Conservation (phyloP, 2,888 invertebrate genomes). For the Lithosia quadra region DNA sequence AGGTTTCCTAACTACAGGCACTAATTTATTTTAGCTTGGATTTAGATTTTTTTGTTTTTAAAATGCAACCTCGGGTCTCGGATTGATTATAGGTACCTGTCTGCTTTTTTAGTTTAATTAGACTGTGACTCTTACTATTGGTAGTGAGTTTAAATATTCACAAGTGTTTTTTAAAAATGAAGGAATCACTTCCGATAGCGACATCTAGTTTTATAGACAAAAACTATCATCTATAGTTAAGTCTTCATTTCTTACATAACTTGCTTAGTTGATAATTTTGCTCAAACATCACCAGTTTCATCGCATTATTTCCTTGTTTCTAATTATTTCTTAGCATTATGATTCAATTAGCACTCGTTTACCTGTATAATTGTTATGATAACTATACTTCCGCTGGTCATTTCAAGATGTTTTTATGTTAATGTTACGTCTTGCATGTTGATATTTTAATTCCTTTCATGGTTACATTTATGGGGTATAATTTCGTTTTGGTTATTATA, state of each 20-base stretch:
- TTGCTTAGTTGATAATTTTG: background rate
- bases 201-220: background rate
- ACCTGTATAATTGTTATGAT: background rate
- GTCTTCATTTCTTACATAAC: background rate
- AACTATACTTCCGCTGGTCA: background rate
- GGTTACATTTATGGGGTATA: too few species aligned
- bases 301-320: background rate
- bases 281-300: background rate
- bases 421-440: background rate
- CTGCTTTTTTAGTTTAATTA: too few species aligned
- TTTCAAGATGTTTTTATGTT: background rate
- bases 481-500: too few species aligned
- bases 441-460: background rate
- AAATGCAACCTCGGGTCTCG: too few species aligned
- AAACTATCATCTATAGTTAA: background rate
- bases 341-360: conserved; percentile 1
- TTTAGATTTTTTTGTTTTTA: background rate
- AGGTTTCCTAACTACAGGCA: too few species aligned
- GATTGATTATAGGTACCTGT: too few species aligned
- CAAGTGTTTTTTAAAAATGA: background rate
- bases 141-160: too few species aligned
- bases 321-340: conserved; percentile 2
- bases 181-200: background rate
- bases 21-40: background rate
- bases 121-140: too few species aligned